Evolutionary conservation across 1,140 invertebrate genomes (phyloP), one percentile per base, ranked within the genome.

Genomic region (Macrobrachium rosenbergii): DNA sequence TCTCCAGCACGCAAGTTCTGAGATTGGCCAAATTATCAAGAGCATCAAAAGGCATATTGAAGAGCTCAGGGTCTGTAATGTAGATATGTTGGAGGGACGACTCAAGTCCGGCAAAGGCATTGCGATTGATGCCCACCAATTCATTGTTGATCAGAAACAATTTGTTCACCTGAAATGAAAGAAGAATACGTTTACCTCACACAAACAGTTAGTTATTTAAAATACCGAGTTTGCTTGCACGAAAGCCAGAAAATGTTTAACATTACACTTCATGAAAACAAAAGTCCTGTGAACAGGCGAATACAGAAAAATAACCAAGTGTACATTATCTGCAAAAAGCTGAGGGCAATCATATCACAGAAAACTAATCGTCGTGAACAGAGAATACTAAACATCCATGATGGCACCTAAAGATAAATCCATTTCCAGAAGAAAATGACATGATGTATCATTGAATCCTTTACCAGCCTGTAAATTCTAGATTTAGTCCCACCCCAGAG

Each of bases 21-120:
- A 90, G 85, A 72, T 89, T 83, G 64, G 78, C 72, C 62, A 90
- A 83, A 75, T 88, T 84, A 69, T 90, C 90, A 5, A 90, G 83
- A 28, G 90, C 82, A 69, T 90, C 89, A 52, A 85, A 88, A 28
- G 90, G 90, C n/a, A 90, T 62, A 58, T 80, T 79, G 52, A 63
- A 37, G 11, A 90, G 88, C 14, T 43, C 37, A 0, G 85, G 82
- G 52, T 90, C 90, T 28, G 83, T 76, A n/a, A 90, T 84, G 83
- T 83, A 86, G 17, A 90, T 75, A 45, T 90, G 89, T 23, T 80
- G 63, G n/a, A 90, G 83, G 2, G 88, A 88, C 12, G 90, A 78
- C 73, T 90, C 88, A 8, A 90, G 69, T 5, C 90, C 90, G 7
- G 89, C 90, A 78, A 90, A 90, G 16, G 90, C 88, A 63, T 90